Evolutionary conservation across 1,140 invertebrate genomes (phyloP).

Genomic region (Bilobella aurantiaca): DNA sequence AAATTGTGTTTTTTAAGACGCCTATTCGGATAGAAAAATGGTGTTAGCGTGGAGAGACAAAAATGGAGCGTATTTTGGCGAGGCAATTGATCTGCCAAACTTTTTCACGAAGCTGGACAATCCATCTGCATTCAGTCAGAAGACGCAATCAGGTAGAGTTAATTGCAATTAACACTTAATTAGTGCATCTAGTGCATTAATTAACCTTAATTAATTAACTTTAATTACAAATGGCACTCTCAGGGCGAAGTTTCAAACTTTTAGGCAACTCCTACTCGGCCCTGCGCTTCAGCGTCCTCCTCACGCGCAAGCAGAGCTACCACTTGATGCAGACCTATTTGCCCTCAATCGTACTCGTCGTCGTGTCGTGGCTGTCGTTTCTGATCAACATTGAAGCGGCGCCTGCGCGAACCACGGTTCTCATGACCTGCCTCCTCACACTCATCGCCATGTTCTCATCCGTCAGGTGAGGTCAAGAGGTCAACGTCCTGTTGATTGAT

Average conservation of each 20-base stretch:
- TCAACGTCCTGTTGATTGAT: neutral
- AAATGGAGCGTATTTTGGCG: neutral
- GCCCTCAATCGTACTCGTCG: conserved; percentile 52
- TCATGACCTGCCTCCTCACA: conserved; percentile 51
- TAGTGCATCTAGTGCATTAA: neutral
- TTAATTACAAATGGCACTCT: too few species aligned
- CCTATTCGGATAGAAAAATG: neutral
- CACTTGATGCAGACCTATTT: conserved; percentile 53
- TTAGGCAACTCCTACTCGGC: neutral
- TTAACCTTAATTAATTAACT: too few species aligned
- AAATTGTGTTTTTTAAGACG: neutral
- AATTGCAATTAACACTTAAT: neutral
- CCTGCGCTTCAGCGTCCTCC: conserved; percentile 38
- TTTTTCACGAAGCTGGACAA: conserved; percentile 7
- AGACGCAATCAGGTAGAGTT: neutral
- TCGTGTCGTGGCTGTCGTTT: conserved; percentile 56
- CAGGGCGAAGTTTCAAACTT: too few species aligned
- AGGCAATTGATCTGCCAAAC: neutral
- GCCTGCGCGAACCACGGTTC: conserved; percentile 48
- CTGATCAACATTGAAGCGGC: conserved; percentile 53
- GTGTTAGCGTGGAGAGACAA: neutral
- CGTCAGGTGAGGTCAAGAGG: conserved; percentile 45
- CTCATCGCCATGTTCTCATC: conserved; percentile 54
- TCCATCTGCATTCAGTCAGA: neutral
- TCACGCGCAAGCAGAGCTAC: conserved; percentile 49